Percentiles rank a stretch among this genome's conserved stretches.
These are phyloP conservation scores for Dreissena rostriformis DNA, from an alignment of 1,140 invertebrate species.

Conservation along the genomic window DNA sequence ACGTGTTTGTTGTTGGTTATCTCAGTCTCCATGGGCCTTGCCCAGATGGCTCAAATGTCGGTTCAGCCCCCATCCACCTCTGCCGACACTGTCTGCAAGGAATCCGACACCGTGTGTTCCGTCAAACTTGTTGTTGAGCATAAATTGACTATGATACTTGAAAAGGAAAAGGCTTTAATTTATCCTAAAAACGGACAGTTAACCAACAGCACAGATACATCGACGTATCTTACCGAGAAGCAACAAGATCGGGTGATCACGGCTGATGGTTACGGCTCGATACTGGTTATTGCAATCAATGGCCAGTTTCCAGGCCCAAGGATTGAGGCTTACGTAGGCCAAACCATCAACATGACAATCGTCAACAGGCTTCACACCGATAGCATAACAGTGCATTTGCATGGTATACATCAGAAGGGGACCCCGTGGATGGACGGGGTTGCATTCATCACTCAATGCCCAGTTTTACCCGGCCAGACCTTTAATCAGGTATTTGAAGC, in stretches of 20 bases:
- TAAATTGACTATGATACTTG: constrained; percentile 37
- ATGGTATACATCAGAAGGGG: constrained; percentile 90
- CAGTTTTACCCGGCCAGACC: constrained; percentile 90
- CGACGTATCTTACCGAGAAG: neutral
- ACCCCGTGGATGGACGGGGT: constrained; percentile 95
- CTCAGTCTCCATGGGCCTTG: too few species aligned
- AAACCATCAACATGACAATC: constrained; percentile 92
- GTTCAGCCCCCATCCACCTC: constrained; percentile 3
- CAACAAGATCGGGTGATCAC: constrained; percentile 55
- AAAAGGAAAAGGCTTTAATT: constrained; percentile 20
- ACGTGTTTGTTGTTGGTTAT: too few species aligned
- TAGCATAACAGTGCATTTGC: constrained; percentile 93
- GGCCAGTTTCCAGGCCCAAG: constrained; percentile 69
- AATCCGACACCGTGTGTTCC: neutral
- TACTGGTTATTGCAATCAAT: constrained; percentile 70
- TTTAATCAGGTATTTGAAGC: constrained; percentile 88
- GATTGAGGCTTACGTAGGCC: constrained; percentile 90
- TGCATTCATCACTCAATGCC: constrained; percentile 94
- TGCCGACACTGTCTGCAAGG: constrained; percentile 5
- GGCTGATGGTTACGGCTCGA: constrained; percentile 64
- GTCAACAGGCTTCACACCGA: constrained; percentile 91
- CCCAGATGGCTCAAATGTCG: too few species aligned
- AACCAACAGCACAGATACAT: neutral
- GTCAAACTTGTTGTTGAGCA: constrained; percentile 29
- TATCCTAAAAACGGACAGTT: constrained; percentile 2